These are phyloP conservation scores for Poeciliopsis turneri DNA, from an alignment of 2,797 vertebrate species.

Conservation along the genomic window DNA sequence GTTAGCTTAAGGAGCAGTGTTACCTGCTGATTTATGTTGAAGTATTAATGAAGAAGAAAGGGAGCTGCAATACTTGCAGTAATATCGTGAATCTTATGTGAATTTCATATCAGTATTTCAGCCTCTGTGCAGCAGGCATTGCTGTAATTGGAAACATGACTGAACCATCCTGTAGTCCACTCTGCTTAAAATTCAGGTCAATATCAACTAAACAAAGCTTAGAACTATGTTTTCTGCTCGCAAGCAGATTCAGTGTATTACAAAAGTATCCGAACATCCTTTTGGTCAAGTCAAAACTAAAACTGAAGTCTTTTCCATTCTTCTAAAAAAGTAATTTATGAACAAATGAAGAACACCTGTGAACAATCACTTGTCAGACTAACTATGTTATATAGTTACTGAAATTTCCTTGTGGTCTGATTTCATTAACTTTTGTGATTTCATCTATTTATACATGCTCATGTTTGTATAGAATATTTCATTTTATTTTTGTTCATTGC, in stretches of 20 bases:
- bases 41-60: neutral
- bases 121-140: neutral
- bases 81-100: neutral
- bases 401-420: too few species aligned
- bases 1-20: neutral
- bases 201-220: slow-evolving; percentile 1
- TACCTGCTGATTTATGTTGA: neutral
- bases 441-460: too few species aligned
- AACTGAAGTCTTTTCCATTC: neutral
- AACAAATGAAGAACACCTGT: neutral
- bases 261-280: neutral
- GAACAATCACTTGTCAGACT: neutral
- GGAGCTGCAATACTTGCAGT: neutral
- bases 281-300: neutral
- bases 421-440: too few species aligned
- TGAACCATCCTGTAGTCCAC: neutral
- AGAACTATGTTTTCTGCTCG: neutral
- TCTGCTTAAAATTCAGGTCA: neutral
- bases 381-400: too few species aligned
- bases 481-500: too few species aligned
- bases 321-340: neutral
- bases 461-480: too few species aligned
- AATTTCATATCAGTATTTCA: neutral
- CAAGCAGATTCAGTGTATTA: neutral
- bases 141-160: neutral